Conservation (phyloP, 1,140 invertebrate species). For the Bombus confusus region DNA sequence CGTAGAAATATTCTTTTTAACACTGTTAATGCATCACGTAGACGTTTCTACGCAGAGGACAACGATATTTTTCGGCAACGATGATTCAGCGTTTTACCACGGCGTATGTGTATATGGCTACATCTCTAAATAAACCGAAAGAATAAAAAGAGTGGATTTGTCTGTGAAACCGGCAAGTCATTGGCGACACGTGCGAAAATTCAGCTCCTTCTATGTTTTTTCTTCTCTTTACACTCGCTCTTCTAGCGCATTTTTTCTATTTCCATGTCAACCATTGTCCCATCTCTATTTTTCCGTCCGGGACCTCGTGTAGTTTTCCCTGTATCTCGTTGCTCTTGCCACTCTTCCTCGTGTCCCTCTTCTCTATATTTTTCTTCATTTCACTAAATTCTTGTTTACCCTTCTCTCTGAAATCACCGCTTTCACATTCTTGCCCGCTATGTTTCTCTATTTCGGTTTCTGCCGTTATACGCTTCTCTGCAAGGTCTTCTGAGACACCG, state of each 20-base stretch:
- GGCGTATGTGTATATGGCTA: too few species aligned
- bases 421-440: neutral
- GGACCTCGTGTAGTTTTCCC: neutral
- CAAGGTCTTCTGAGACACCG: neutral
- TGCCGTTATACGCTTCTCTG: too few species aligned
- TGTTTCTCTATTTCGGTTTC: neutral
- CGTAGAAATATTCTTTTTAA: neutral
- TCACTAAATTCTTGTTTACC: constrained; percentile 1
- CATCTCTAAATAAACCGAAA: neutral
- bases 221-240: neutral
- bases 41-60: too few species aligned
- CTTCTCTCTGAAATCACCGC: neutral
- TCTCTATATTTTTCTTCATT: neutral
- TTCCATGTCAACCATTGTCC: neutral
- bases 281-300: neutral
- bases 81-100: neutral
- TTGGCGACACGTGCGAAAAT: neutral
- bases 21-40: neutral
- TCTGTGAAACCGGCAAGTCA: neutral
- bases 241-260: neutral
- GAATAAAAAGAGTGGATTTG: neutral
- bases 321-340: neutral
- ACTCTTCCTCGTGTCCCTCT: neutral
- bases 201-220: neutral
- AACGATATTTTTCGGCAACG: neutral